Evolutionary conservation across 2,888 invertebrate genomes (phyloP).

Genomic region (Heliconius hortense): DNA sequence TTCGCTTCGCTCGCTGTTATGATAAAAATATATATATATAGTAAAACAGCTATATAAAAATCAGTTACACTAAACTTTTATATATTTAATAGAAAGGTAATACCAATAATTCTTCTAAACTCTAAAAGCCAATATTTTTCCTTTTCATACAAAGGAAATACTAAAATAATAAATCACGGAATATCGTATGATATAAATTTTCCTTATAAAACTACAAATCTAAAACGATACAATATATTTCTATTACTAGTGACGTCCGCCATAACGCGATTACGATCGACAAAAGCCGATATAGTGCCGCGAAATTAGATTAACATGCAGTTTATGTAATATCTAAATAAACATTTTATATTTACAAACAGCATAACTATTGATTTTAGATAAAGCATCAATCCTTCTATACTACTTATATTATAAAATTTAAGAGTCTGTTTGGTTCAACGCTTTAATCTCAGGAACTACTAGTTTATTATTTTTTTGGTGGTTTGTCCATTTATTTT

Average conservation of each 20-base stretch:
- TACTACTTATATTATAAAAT: background rate
- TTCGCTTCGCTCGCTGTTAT: background rate
- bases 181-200: no score
- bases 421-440: background rate
- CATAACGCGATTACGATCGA: constrained; percentile 52
- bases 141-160: background rate
- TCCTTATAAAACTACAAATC: constrained; percentile 11
- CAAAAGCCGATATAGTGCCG: constrained; percentile 44
- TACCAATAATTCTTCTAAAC: background rate
- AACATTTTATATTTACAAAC: background rate
- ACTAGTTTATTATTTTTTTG: background rate
- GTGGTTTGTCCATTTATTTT: background rate
- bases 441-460: background rate
- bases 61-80: no score
- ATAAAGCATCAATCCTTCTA: background rate
- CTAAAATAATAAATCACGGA: background rate
- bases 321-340: constrained; percentile 14
- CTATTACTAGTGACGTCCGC: constrained; percentile 45
- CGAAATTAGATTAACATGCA: constrained; percentile 47
- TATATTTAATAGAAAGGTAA: no score
- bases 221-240: constrained; percentile 21
- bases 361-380: background rate
- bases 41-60: no score
- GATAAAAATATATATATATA: background rate
- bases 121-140: background rate